Conservation (phyloP, 2,888 invertebrate genomes). For the Hydrotaea diabolus region DNA sequence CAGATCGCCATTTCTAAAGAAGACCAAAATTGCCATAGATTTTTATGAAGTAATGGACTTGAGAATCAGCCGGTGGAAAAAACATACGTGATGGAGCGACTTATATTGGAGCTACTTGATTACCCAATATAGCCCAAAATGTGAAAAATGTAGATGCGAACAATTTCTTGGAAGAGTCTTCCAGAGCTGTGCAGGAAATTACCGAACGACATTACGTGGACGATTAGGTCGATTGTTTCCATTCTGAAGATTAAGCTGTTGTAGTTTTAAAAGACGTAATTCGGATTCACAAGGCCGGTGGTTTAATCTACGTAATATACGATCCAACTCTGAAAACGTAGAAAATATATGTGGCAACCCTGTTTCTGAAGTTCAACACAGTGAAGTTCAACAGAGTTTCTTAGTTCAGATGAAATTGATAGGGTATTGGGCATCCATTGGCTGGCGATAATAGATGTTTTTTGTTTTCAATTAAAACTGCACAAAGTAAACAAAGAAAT, state of each 20-base stretch:
- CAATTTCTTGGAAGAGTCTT: neutral
- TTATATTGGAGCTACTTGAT: slow-evolving; percentile 50
- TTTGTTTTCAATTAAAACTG: neutral
- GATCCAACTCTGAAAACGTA: slow-evolving; percentile 28
- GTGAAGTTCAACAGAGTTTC: neutral
- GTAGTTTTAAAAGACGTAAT: slow-evolving; percentile 44
- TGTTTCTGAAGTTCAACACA: neutral
- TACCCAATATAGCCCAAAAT: slow-evolving; percentile 49
- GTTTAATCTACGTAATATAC: slow-evolving; percentile 52
- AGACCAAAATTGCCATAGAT: slow-evolving; percentile 43
- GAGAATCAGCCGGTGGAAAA: slow-evolving; percentile 31
- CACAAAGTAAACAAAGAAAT: neutral
- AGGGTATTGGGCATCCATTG: neutral
- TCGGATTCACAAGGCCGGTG: slow-evolving; percentile 46
- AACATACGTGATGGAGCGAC: slow-evolving; percentile 45
- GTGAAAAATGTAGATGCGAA: slow-evolving; percentile 52
- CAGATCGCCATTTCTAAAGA: slow-evolving; percentile 33
- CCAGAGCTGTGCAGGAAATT: slow-evolving; percentile 47
- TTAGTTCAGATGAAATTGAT: neutral
- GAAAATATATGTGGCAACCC: slow-evolving; percentile 23
- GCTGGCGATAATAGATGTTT: neutral
- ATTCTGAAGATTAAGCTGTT: slow-evolving; percentile 48
- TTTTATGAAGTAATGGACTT: slow-evolving; percentile 49
- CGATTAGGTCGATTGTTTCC: slow-evolving; percentile 55
- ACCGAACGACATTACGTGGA: slow-evolving; percentile 53